A percentile compares a stretch with the other conserved stretches of the same genome.
Conservation (phyloP, 2,888 invertebrate genomes). For the Mesorhabditis belari region DNA sequence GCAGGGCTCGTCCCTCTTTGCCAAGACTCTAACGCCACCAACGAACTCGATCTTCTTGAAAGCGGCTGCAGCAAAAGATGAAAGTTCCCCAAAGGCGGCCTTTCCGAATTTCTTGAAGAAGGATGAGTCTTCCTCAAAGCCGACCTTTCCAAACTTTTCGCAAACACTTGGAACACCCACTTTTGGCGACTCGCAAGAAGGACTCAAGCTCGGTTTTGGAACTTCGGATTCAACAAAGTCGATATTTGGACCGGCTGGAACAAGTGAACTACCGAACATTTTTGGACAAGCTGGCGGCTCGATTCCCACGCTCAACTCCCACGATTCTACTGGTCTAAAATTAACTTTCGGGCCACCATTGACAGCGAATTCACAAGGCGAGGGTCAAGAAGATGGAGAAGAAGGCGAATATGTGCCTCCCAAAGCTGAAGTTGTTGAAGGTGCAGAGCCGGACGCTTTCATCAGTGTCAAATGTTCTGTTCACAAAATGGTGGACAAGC, state of each 20-base stretch:
- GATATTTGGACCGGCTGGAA: too few species aligned
- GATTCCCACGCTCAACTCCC: too few species aligned
- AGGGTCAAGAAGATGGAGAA: neutral
- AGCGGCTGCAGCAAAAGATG: neutral
- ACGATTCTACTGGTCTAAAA: too few species aligned
- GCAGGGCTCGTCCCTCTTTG: neutral
- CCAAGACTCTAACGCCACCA: neutral
- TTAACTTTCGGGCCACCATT: too few species aligned
- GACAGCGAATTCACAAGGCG: neutral
- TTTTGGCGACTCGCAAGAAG: too few species aligned
- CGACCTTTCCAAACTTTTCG: too few species aligned
- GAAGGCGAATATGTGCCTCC: conserved; percentile 34
- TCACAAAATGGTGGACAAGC: conserved; percentile 26
- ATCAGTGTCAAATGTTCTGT: conserved; percentile 25
- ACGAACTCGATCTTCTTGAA: neutral
- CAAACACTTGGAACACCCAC: too few species aligned
- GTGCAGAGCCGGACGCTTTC: conserved; percentile 25
- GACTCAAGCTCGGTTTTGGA: neutral
- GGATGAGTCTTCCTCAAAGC: neutral
- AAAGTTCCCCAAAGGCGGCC: neutral
- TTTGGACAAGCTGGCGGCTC: too few species aligned
- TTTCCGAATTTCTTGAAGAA: neutral
- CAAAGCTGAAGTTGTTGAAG: conserved; percentile 31
- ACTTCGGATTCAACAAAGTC: too few species aligned
- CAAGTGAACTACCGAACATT: too few species aligned